Conservation (phyloP, 2,113 vertebrate species). For the Uropsilus gracilis region DNA sequence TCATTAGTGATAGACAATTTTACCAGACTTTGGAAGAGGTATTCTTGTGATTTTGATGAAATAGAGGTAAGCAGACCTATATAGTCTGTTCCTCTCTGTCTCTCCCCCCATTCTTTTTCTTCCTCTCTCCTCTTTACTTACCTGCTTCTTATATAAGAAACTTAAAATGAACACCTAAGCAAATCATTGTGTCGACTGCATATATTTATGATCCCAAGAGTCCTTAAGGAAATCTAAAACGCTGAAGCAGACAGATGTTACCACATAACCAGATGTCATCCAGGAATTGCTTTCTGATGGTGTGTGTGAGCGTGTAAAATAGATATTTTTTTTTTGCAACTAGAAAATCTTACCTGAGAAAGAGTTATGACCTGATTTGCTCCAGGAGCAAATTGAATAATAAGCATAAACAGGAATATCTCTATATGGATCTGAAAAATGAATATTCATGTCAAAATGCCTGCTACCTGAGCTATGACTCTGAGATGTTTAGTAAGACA, state of each 20-base stretch:
- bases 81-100: not conserved
- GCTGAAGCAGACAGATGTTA: not conserved
- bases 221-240: slow-evolving; percentile 5
- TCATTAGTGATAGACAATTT: not conserved
- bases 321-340: slow-evolving; percentile 29
- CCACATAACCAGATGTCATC: not conserved
- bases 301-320: not conserved
- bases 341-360: not conserved
- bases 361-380: not conserved
- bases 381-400: not conserved
- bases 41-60: not conserved
- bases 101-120: not conserved
- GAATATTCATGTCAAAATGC: slow-evolving; percentile 12
- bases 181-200: not conserved
- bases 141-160: not conserved
- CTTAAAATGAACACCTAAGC: not conserved
- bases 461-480: not conserved
- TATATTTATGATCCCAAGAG: not conserved
- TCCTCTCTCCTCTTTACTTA: not conserved
- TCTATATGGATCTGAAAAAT: not conserved
- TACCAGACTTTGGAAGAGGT: not conserved
- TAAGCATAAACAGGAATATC: not conserved
- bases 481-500: not conserved
- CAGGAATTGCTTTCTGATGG: not conserved
- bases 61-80: not conserved